Conservation (phyloP, 2,113 vertebrate genomes). For the Sialia sialis region DNA sequence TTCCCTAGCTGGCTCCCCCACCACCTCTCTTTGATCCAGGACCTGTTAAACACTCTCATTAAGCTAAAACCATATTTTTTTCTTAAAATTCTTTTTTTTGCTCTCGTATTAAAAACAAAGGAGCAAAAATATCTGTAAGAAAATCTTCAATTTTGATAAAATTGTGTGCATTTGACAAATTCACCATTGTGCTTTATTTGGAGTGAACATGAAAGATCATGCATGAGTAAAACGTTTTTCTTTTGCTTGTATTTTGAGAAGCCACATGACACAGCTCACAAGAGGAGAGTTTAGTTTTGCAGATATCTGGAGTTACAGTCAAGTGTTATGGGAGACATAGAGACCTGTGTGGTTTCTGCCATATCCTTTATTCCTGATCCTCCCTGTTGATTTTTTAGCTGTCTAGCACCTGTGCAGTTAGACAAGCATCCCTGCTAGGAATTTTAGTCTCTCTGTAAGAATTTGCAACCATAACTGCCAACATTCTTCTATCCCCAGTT, state of each 20-base stretch:
- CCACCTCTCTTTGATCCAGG: background rate
- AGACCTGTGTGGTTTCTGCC: background rate
- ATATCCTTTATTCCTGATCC: background rate
- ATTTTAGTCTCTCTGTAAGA: background rate
- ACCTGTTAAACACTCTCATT: background rate
- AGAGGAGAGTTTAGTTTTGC: background rate
- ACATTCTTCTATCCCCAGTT: background rate
- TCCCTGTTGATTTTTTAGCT: background rate
- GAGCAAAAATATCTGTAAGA: background rate
- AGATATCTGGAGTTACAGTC: background rate
- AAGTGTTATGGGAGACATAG: background rate
- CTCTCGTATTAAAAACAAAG: background rate
- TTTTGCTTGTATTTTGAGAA: background rate
- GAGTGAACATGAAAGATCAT: fast-evolving
- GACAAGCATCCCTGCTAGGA: background rate
- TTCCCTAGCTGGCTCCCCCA: fast-evolving
- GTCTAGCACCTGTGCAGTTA: background rate
- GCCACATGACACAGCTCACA: background rate
- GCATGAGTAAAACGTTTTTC: background rate
- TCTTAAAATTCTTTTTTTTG: background rate
- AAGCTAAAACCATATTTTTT: background rate
- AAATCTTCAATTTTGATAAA: background rate
- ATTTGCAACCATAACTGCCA: background rate
- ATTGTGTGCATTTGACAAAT: background rate
- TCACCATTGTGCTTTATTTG: background rate